Conservation (phyloP, 1,140 invertebrate genomes). For the Eubasilissa regina region DNA sequence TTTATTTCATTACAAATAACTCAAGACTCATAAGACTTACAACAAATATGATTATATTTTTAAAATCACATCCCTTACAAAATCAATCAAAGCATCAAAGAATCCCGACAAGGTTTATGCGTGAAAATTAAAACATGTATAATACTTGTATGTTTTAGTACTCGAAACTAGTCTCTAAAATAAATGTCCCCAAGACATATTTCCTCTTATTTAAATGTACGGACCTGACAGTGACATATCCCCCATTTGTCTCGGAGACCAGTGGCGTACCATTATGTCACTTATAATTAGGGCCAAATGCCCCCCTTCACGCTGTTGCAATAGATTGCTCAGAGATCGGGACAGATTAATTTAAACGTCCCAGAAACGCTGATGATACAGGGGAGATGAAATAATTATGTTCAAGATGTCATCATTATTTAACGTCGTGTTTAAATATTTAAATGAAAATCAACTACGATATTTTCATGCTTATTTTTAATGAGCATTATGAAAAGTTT, state of each 20-base stretch:
- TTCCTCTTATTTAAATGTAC: not conserved
- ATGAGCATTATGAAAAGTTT: too few relatives aligned
- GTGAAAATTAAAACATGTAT: too few relatives aligned
- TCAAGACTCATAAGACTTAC: too few relatives aligned
- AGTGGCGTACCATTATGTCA: constrained; percentile 33
- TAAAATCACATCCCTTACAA: too few relatives aligned
- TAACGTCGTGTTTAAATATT: not conserved
- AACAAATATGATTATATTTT: too few relatives aligned
- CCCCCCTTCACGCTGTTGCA: constrained; percentile 3
- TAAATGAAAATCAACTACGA: not conserved
- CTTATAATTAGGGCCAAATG: constrained; percentile 13
- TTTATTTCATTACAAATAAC: too few relatives aligned
- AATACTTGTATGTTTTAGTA: too few relatives aligned
- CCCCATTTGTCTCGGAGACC: constrained; percentile 30
- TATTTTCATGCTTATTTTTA: not conserved
- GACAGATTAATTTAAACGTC: constrained; percentile 7
- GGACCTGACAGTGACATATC: constrained; percentile 13
- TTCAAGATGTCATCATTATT: not conserved
- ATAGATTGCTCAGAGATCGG: constrained; percentile 24
- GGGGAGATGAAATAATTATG: constrained; percentile 15
- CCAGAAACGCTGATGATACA: constrained; percentile 5
- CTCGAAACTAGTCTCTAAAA: too few relatives aligned
- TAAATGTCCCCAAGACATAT: constrained; percentile 4
- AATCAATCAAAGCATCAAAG: too few relatives aligned
- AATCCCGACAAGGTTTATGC: too few relatives aligned